Evolutionary conservation across 2,113 vertebrate species (phyloP), one percentile per base, ranked within the genome.

Genomic region (Oophaga pumilio): DNA sequence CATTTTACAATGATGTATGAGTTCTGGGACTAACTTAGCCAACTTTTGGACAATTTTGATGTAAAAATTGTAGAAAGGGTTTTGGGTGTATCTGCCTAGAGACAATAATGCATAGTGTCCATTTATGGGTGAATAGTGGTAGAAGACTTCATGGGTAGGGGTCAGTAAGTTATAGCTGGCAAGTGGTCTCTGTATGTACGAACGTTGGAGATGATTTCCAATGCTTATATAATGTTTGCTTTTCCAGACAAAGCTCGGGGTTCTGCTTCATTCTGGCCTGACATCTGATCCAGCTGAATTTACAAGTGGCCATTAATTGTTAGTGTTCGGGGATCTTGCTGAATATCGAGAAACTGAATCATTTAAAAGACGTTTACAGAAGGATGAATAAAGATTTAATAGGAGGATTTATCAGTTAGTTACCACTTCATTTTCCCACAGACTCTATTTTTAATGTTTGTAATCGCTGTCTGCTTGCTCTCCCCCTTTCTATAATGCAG

Each of bases 201-300:
- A 83, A 60, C 57, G 89, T 92, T 92, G 62, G 5, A 56, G 24
- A 91, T 92, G 82, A 90, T 93, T 94, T 93, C 91, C 87, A 90
- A 43, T 92, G 92, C 90, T 93, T 93, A 76, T 88, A 66, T 93
- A 89, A 84, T 18, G 11, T 91, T 90, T 60, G 83, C 86, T 89
- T 78, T 90, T 92, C 90, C 91, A 91, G 76, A 74, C 85, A 84
- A 89, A 91, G 77, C 53, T 84, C 53, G 89, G 50, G 71, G 66
- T 91, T 93, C 89, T 92, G 89, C 86, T 82, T 85, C 85, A 79
- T 93, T 60, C 89, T 90, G 89, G 79, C 49, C 88, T 91, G 90
- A 90, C 59, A 24, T 89, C 87, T 91, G 90, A 86, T 91, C 66
- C 80, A 79, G 90, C 90, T 91, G 91, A 90, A 93, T 94, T 94